phyloP scores from a whole-genome alignment of 2,797 vertebrate species.

The Coregonus suidteri region DNA sequence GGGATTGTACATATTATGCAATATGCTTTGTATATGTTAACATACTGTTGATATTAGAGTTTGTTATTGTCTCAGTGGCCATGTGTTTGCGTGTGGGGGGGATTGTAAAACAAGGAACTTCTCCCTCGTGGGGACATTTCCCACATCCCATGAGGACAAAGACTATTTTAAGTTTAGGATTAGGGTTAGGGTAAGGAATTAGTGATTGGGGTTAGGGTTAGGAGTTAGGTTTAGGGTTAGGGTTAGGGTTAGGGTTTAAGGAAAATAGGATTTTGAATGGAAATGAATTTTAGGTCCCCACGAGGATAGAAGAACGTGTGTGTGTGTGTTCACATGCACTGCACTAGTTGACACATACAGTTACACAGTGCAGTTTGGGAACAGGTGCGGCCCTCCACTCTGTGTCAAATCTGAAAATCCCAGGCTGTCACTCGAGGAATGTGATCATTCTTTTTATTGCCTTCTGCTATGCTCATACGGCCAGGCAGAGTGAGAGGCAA shows the following conservation, averaged over 20 bases:
- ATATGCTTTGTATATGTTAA: neutral
- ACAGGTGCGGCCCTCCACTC: slow-evolving; percentile 76
- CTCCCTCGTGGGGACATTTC: too few species aligned
- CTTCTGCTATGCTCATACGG: slow-evolving; percentile 61
- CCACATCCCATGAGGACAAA: too few species aligned
- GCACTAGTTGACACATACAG: slow-evolving; percentile 27
- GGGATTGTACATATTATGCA: neutral
- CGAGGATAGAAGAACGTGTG: slow-evolving; percentile 3
- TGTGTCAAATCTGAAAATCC: slow-evolving; percentile 83
- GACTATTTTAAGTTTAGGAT: too few species aligned
- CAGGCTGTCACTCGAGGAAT: slow-evolving; percentile 79
- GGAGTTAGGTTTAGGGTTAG: too few species aligned
- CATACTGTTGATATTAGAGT: neutral
- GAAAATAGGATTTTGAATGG: too few species aligned
- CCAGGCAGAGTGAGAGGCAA: neutral
- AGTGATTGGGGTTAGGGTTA: too few species aligned
- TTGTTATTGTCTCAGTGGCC: neutral
- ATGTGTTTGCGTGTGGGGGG: slow-evolving; percentile 10
- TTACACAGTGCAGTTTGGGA: slow-evolving; percentile 36
- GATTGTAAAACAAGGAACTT: too few species aligned
- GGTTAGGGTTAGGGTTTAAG: too few species aligned
- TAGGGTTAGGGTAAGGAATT: too few species aligned
- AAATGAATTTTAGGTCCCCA: too few species aligned
- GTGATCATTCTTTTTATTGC: slow-evolving; percentile 78
- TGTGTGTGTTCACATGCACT: slow-evolving; percentile 17